Percentiles rank a stretch among this genome's conserved stretches.
These are phyloP conservation scores for Acrossocheilus fasciatus DNA, from an alignment of 2,797 vertebrate species.

Conservation along the genomic window DNA sequence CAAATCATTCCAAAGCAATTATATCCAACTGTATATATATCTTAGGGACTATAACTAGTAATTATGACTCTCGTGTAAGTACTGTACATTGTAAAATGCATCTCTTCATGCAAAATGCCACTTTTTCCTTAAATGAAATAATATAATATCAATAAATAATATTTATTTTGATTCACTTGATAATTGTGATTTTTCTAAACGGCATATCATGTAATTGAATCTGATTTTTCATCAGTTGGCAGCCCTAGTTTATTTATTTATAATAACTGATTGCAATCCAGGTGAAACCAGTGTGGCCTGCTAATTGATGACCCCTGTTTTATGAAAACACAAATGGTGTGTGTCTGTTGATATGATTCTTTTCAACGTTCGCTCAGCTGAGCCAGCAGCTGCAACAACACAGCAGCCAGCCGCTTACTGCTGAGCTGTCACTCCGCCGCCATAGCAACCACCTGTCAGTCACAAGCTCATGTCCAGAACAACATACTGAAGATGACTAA, in stretches of 20 bases:
- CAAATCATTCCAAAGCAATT: neutral
- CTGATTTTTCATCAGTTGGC: neutral
- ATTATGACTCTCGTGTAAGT: neutral
- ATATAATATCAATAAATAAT: neutral
- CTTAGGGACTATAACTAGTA: neutral
- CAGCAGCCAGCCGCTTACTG: conserved; percentile 41
- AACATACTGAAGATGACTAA: conserved; percentile 17
- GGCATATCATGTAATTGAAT: neutral
- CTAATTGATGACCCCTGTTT: conserved; percentile 14
- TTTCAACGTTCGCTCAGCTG: conserved; percentile 46
- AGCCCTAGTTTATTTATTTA: conserved; percentile 2
- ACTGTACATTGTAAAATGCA: neutral
- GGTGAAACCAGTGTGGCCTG: neutral
- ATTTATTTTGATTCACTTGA: neutral
- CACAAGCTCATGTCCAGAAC: conserved; percentile 28
- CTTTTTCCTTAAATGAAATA: neutral
- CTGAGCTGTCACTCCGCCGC: conserved; percentile 51
- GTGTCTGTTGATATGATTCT: conserved; percentile 11
- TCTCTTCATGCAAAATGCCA: neutral
- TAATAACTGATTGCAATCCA: neutral
- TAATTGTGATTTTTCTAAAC: neutral
- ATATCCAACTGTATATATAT: neutral
- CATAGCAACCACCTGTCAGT: conserved; percentile 52
- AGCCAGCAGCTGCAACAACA: conserved; percentile 50
- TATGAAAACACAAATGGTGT: conserved; percentile 18